Conservation (phyloP, 2,113 vertebrate species). For the Agelaius tricolor region DNA sequence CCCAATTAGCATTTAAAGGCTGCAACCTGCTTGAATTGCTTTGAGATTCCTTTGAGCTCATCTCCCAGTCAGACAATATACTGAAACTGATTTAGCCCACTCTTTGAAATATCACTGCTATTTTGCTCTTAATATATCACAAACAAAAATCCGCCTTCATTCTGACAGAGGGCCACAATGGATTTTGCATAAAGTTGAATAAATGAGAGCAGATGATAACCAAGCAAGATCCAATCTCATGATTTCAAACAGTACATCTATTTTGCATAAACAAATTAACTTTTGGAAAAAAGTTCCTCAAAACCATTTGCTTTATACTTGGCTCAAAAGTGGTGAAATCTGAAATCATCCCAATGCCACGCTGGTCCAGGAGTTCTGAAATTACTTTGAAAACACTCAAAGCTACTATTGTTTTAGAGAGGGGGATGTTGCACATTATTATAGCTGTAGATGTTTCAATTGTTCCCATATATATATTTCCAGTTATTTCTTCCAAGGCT, state of each 20-base stretch:
- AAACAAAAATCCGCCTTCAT: conserved; percentile 8
- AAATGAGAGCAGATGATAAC: conserved; percentile 5
- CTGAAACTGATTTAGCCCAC: conserved; percentile 31
- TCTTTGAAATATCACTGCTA: conserved; percentile 2
- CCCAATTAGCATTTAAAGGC: conserved; percentile 33
- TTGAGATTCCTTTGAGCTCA: conserved; percentile 18
- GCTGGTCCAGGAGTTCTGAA: background rate
- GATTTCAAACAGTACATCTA: background rate
- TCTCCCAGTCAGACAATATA: conserved; percentile 8
- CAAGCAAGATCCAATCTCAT: background rate
- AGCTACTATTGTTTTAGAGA: background rate
- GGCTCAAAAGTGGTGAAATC: background rate
- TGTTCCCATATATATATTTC: background rate
- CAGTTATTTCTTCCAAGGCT: background rate
- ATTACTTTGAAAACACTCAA: background rate
- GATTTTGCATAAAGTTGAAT: background rate
- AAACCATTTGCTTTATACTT: background rate
- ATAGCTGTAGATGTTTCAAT: background rate
- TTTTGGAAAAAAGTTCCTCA: background rate
- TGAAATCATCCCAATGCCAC: background rate
- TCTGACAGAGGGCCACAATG: background rate
- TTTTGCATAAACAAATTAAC: conserved; percentile 49
- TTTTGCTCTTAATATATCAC: conserved; percentile 32
- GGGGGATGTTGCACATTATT: background rate
- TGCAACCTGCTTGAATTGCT: conserved; percentile 16